Evolutionary conservation across 2,888 invertebrate species (phyloP).

Genomic region (Acholoe squamosa): DNA sequence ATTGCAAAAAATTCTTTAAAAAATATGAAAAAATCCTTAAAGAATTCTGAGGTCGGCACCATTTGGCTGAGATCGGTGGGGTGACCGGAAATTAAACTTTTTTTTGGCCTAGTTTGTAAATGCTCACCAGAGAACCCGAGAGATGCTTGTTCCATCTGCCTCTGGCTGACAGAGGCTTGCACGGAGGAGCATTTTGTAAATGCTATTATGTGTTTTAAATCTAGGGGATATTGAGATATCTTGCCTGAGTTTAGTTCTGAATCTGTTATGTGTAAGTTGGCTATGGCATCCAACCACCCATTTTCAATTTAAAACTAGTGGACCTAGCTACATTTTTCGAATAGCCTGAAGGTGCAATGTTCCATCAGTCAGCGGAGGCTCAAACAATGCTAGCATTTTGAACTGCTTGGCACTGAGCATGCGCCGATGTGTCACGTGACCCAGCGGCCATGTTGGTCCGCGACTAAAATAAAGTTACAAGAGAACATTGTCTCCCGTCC

Average conservation of each 20-base stretch:
- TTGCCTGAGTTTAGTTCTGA: not conserved
- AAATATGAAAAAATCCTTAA: too few relatives aligned
- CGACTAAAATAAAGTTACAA: slow-evolving; percentile 6
- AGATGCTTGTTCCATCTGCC: too few relatives aligned
- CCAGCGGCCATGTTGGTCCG: not conserved
- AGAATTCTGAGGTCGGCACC: too few relatives aligned
- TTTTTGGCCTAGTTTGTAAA: too few relatives aligned
- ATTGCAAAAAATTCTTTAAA: too few relatives aligned
- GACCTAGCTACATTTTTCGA: too few relatives aligned
- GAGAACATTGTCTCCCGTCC: not conserved
- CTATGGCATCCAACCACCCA: too few relatives aligned
- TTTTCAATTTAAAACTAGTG: too few relatives aligned
- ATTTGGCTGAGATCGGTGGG: too few relatives aligned
- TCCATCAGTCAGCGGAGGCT: not conserved
- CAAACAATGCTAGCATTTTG: not conserved
- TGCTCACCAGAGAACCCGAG: too few relatives aligned
- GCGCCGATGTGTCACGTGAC: not conserved
- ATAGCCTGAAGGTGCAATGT: too few relatives aligned
- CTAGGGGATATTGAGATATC: not conserved
- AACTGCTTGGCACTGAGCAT: not conserved
- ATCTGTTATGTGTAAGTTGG: not conserved
- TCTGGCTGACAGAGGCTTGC: not conserved
- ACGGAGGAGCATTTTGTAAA: not conserved
- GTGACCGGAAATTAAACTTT: too few relatives aligned
- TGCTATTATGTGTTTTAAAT: slow-evolving; percentile 1